phyloP scores from a whole-genome alignment of 2,888 invertebrate species.

The Thysanoteuthis rhombus region DNA sequence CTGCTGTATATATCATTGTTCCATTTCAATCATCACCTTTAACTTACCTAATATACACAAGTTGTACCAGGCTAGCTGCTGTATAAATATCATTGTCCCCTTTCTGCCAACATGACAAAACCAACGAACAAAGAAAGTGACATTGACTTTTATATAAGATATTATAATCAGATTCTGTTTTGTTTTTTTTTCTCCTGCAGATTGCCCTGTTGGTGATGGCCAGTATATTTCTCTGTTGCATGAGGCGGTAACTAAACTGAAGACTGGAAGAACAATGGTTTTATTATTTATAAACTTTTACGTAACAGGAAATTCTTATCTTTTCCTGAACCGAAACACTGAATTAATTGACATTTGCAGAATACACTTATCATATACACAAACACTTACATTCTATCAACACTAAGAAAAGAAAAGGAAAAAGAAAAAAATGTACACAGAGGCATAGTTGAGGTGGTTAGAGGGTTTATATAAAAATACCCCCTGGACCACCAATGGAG shows the following conservation, averaged over 20 bases:
- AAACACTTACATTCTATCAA: neutral
- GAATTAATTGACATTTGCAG: neutral
- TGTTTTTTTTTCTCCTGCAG: neutral
- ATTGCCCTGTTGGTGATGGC: neutral
- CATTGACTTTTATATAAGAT: no score
- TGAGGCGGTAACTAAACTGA: neutral
- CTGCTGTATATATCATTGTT: no score
- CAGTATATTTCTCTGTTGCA: neutral
- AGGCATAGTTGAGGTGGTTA: no score
- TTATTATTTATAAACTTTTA: neutral
- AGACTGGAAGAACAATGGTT: conserved; percentile 12
- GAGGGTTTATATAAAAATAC: no score
- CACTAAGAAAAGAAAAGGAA: neutral
- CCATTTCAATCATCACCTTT: no score
- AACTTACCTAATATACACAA: no score
- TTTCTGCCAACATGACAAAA: no score
- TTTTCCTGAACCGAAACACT: neutral
- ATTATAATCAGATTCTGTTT: no score
- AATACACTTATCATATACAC: neutral
- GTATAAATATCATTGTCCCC: no score
- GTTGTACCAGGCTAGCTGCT: no score
- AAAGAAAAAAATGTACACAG: neutral
- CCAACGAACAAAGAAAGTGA: no score
- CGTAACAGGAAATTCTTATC: neutral
- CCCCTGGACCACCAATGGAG: no score